Base-by-base conservation (phyloP, 2,797 vertebrate genomes). In the Varecia variegata region DNA sequence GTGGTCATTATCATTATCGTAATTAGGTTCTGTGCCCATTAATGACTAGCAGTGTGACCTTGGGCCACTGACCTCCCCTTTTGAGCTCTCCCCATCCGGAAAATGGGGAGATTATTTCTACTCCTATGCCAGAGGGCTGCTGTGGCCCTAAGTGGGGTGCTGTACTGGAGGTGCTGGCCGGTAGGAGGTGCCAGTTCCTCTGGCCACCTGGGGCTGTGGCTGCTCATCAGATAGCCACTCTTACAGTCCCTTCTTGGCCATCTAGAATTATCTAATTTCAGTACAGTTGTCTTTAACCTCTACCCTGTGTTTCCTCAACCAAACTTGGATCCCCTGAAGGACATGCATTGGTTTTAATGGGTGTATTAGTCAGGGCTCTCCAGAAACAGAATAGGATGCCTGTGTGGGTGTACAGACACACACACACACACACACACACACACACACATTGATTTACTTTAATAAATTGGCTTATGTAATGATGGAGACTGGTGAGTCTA, bases 91-190 rank as follows among this genome's bases (percentile, higher is more conserved):
- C 9, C 10, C 4, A 13, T 32, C 38, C 60, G 58, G 81, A 76
- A 81, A 90, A 52, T 25, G 35, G 87, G 50, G 5, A 32, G 35
- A 15, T 79, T 50, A 52, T 56, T 81, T 68, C 54, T n/a, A n/a
- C 71, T 79, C 14, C 18, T 45, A 20, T 30, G 15, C 23, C 47
- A 47, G 79, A 38, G 60, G 79, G 18, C 45, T 10, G 3, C 15
- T 2, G 0, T 13, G 52, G 2, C 25, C 2, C 20, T 85, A 65
- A 73, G 3, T 2, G 35, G 60, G 62, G 14, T 3, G 30, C n/a
- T 17, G 11, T 32, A 12, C 13, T n/a, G 1, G 20, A 43, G 54
- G 32, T 14, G 65, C 62, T 62, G 7, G 13, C 4, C 0, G 0
- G 23, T 1, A 27, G 70, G 35, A 52, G 54, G 60, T 8, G 52